Conservation (phyloP, 2,888 invertebrate genomes). For the Deilephila elpenor region DNA sequence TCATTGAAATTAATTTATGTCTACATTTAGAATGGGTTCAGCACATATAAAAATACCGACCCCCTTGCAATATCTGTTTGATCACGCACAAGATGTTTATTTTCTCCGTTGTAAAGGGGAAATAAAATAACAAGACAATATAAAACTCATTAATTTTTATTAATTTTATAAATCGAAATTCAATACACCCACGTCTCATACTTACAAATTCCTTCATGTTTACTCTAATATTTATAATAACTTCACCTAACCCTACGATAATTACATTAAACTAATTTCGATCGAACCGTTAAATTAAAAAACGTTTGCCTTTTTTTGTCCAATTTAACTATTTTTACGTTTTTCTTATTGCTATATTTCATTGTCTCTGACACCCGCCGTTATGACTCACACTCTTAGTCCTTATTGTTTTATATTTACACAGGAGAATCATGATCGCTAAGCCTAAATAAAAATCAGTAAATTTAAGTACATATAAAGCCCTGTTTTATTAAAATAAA, state of each 20-base stretch:
- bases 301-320: conserved; percentile 67
- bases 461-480: conserved; percentile 51
- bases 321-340: conserved; percentile 54
- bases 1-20: too few species aligned
- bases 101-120: conserved; percentile 30
- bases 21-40: too few species aligned
- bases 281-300: conserved; percentile 71
- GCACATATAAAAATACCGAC: too few species aligned
- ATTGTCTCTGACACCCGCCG: conserved; percentile 50
- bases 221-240: conserved; percentile 77
- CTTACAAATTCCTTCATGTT: conserved; percentile 82
- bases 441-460: conserved; percentile 30
- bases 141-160: conserved; percentile 84
- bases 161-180: conserved; percentile 84
- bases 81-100: too few species aligned
- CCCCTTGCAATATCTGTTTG: too few species aligned
- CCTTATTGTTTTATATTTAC: conserved; percentile 38
- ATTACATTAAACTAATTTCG: conserved; percentile 74
- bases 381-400: conserved; percentile 42
- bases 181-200: conserved; percentile 80
- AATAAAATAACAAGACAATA: conserved; percentile 51
- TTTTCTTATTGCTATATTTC: conserved; percentile 75
- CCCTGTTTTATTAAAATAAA: conserved; percentile 33
- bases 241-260: conserved; percentile 73
- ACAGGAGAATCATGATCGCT: conserved; percentile 24